Evolutionary conservation across 2,888 invertebrate species (phyloP), one percentile per base, ranked within the genome.

Genomic region (Metacarcinus magister): DNA sequence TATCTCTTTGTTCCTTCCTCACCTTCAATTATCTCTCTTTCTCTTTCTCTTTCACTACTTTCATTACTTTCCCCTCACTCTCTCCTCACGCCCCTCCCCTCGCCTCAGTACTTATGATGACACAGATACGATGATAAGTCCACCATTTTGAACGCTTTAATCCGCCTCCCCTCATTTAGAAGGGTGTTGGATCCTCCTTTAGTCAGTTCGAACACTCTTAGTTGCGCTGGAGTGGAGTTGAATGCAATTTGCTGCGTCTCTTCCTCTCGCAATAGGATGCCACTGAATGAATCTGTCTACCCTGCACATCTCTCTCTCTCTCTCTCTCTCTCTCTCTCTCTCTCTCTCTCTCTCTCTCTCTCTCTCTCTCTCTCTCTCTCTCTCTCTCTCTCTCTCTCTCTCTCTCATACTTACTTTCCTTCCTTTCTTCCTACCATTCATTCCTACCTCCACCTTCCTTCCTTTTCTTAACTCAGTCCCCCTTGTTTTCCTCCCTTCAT

Each of bases 241-340:
- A 67, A 67, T 67, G 23, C n/a, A 3, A n/a, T 67, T 16, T 8
- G n/a, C 67, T 16, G 67, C n/a, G n/a, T 67, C 67, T 67, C 67
- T 16, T 67, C 67, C 67, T 67, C 67, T 23, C 16, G n/a, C n/a
- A 67, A 67, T n/a, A 67, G 67, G 16, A 67, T 7, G n/a, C 16
- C n/a, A 67, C n/a, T 67, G 67, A 67, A 67, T 67, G 67, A 67
- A 67, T 67, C 67, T 23, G n/a, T 67, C n/a, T n/a, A 7, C 23
- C n/a, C 7, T 67, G 67, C n/a, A n/a, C 67, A 67, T 67, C 67
- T 67, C 67, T 67, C 67, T 67, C n/a, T 67, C 67, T 67, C 67
- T 67, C 67, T 67, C 67, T 67, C 67, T 67, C 67, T 67, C n/a
- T n/a, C n/a, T 67, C n/a, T 67, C 67, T 67, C n/a, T n/a, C 67